phyloP scores from a whole-genome alignment of 2,888 invertebrate species.

The Microctonus aethiopoides region DNA sequence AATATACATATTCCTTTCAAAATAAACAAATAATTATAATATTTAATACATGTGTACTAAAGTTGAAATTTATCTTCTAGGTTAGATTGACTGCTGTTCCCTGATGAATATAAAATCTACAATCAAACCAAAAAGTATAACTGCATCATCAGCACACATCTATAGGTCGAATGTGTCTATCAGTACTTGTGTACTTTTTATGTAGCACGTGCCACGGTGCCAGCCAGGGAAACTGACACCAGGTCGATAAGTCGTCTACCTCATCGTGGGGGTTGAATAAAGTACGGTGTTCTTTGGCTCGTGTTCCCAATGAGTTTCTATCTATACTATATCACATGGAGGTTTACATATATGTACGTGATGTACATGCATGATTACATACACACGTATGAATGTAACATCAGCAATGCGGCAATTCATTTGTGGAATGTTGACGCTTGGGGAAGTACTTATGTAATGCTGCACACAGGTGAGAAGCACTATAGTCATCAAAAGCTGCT shows the following conservation, averaged over 20 bases:
- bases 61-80: not conserved
- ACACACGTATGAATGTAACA: slow-evolving; percentile 50
- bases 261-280: slow-evolving; percentile 35
- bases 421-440: not conserved
- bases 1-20: too few relatives aligned
- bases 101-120: not conserved
- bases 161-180: not conserved
- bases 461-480: not conserved
- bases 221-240: not conserved
- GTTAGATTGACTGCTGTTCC: slow-evolving; percentile 1
- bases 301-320: not conserved
- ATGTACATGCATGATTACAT: too few relatives aligned
- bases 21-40: too few relatives aligned
- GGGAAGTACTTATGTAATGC: slow-evolving; percentile 21
- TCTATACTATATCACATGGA: not conserved
- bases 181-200: not conserved
- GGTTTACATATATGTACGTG: slow-evolving; percentile 48
- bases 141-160: not conserved
- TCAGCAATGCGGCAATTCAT: slow-evolving; percentile 58
- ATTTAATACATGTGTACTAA: too few relatives aligned
- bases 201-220: slow-evolving; percentile 29
- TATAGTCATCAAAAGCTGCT: not conserved
- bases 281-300: not conserved
- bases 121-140: not conserved
- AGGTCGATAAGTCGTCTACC: slow-evolving; percentile 63